A percentile compares a stretch with the other conserved stretches of the same genome.
phyloP scores from a whole-genome alignment of 2,797 vertebrate species.

The Cottoperca gobio region DNA sequence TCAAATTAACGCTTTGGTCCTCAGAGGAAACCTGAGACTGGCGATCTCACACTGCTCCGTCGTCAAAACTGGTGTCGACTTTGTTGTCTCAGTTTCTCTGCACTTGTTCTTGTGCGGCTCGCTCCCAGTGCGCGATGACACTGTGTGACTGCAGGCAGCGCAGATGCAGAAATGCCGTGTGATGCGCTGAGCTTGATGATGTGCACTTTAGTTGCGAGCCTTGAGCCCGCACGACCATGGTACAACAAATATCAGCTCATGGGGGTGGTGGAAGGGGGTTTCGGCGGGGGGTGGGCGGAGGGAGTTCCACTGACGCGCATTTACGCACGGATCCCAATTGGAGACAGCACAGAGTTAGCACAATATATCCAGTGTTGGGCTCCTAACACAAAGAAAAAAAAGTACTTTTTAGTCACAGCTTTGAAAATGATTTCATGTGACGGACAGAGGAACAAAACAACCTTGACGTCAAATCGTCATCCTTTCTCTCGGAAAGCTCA shows the following conservation, averaged over 20 bases:
- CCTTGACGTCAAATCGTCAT: not conserved
- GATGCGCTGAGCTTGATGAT: constrained; percentile 39
- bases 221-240: constrained; percentile 34
- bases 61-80: constrained; percentile 9
- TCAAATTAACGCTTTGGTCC: constrained; percentile 9
- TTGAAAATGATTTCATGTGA: not conserved
- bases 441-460: not conserved
- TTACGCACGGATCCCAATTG: constrained; percentile 51
- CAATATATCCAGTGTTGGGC: not conserved
- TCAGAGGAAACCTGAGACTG: constrained; percentile 7
- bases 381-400: not conserved
- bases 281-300: too few relatives aligned
- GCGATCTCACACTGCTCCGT: constrained; percentile 3
- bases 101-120: constrained; percentile 25
- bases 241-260: constrained; percentile 19
- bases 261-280: not conserved
- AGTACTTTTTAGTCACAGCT: not conserved
- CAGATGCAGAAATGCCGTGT: constrained; percentile 48
- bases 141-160: constrained; percentile 39
- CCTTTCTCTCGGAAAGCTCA: not conserved
- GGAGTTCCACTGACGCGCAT: constrained; percentile 48
- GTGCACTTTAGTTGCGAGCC: constrained; percentile 38
- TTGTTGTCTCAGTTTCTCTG: constrained; percentile 10
- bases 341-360: not conserved
- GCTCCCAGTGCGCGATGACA: constrained; percentile 39